Conservation (phyloP, 2,888 invertebrate species). For the Hymenopus coronatus region DNA sequence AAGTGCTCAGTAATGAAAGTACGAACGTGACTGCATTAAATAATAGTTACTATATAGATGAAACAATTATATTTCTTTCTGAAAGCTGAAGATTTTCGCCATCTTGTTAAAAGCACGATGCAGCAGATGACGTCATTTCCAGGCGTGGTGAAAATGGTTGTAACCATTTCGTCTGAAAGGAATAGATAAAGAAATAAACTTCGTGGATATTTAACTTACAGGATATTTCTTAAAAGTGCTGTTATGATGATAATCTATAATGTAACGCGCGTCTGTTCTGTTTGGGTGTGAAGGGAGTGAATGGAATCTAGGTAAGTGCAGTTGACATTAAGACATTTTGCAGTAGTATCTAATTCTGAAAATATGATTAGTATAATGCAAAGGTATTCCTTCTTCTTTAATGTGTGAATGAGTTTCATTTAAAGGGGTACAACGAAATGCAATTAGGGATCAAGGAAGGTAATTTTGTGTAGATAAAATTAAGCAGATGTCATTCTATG, state of each 20-base stretch:
- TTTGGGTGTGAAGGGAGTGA: not conserved
- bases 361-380: not conserved
- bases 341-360: not conserved
- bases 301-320: not conserved
- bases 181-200: not conserved
- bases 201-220: not conserved
- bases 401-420: not conserved
- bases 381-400: not conserved
- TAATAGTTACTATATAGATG: not conserved
- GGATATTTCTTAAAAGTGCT: not conserved
- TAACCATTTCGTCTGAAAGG: conserved; percentile 14
- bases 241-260: not conserved
- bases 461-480: not conserved
- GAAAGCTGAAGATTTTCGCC: not conserved
- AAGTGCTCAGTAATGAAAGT: not conserved
- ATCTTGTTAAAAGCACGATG: not conserved
- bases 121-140: conserved; percentile 46
- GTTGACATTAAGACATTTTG: not conserved
- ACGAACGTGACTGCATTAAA: not conserved
- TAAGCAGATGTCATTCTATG: not conserved
- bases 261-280: not conserved
- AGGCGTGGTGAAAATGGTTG: conserved; percentile 45
- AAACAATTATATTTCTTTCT: not conserved
- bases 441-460: not conserved
- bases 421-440: not conserved